Base-by-base conservation (phyloP, 2,888 invertebrate genomes). In the Tetrapedia diversipes region DNA sequence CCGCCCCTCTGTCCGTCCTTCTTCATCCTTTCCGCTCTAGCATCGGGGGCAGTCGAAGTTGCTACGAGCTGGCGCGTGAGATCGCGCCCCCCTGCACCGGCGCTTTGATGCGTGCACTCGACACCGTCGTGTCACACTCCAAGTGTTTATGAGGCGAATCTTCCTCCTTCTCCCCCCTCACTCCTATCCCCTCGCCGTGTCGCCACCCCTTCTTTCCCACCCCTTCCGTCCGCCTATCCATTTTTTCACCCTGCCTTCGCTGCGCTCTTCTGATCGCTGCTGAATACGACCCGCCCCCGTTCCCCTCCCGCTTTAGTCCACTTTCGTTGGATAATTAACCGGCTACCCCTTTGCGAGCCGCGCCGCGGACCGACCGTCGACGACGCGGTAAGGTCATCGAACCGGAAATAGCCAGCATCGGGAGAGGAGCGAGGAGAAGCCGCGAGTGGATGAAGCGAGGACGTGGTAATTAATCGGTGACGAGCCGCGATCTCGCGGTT, bases 281-380 rank as follows among this genome's bases (percentile, higher is more conserved):
- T 87, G 80, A 88, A 88, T 86, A 80, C 79, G 63, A 76, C 64
- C 65, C 56, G 34, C 81, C 32, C 80, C 82, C 80, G n/a, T n/a
- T n/a, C 63, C 64, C 45, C 53, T 78, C 82, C 82, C 80, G 79
- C 81, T 82, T 77, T 78, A 82, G 82, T 86, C 83, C 86, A 88
- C 87, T 88, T 87, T 87, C 88, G 83, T 87, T 86, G 85, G 88
- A 86, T 90, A 89, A 90, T 90, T 90, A 90, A 88, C 85, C 84
- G 67, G 80, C 81, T 82, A 82, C 80, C 82, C 79, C 85, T 84
- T 73, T 79, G 77, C 72, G 73, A 61, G 68, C 60, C 79, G 66
- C 34, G 71, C 68, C 77, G 53, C 59, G 66, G 69, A 67, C 56
- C 80, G 51, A 80, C 66, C 61, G 47, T 22, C 56, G 69, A 66